Evolutionary conservation across 2,113 vertebrate species (phyloP).

Genomic region (Cephalopholis sonnerati): DNA sequence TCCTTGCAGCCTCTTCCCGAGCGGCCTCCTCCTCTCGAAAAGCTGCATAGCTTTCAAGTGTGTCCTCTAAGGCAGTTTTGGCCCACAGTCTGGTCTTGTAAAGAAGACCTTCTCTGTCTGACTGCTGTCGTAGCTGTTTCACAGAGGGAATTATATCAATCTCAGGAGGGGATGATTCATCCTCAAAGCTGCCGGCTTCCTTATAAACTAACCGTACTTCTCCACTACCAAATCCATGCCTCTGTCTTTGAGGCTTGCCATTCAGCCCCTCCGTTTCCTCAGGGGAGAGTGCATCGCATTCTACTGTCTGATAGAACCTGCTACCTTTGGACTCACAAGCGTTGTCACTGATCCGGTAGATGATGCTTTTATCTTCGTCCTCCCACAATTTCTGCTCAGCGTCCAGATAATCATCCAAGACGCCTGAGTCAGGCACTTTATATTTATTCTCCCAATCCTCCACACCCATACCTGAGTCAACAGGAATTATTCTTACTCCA

Average conservation of each 20-base stretch:
- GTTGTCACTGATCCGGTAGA: conserved; percentile 76
- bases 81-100: conserved; percentile 89
- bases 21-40: conserved; percentile 76
- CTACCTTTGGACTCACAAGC: conserved; percentile 75
- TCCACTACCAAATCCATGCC: conserved; percentile 59
- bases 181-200: conserved; percentile 80
- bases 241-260: conserved; percentile 79
- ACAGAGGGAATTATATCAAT: conserved; percentile 83
- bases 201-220: conserved; percentile 80
- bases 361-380: conserved; percentile 83
- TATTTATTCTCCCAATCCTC: conserved; percentile 90
- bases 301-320: conserved; percentile 80
- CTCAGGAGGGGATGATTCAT: conserved; percentile 81
- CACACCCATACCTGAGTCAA: conserved; percentile 88
- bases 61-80: conserved; percentile 77
- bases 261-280: conserved; percentile 82
- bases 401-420: conserved; percentile 90
- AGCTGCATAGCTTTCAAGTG: conserved; percentile 80
- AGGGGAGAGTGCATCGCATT: conserved; percentile 77
- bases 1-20: conserved; percentile 64
- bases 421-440: conserved; percentile 84
- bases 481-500: conserved; percentile 89
- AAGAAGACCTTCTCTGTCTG: conserved; percentile 85
- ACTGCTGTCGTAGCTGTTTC: conserved; percentile 60
- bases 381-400: conserved; percentile 87